These are phyloP conservation scores for Drosophila navojoa DNA, from an alignment of 1,140 invertebrate species.

Conservation along the genomic window DNA sequence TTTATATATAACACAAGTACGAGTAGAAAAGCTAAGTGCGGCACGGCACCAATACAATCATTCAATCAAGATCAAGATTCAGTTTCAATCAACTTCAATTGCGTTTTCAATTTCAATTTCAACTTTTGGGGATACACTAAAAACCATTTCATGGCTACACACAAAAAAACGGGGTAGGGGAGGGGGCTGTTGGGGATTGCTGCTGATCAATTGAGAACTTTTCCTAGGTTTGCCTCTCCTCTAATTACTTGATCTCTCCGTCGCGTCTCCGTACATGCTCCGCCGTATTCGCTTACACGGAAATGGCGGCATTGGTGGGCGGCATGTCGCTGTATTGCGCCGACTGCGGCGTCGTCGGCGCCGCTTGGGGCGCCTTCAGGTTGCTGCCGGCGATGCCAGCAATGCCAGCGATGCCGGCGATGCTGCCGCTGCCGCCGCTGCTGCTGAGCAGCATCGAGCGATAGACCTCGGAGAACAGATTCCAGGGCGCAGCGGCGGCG, in stretches of 20 bases:
- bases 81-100: constrained; percentile 11
- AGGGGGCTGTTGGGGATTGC: neutral
- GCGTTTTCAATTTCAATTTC: neutral
- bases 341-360: constrained; percentile 43
- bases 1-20: constrained; percentile 68
- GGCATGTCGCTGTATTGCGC: constrained; percentile 62
- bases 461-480: constrained; percentile 77
- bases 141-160: constrained; percentile 33
- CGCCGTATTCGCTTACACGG: constrained; percentile 49
- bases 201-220: too few relatives aligned
- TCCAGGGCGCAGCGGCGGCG: constrained; percentile 63
- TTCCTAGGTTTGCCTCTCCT: neutral
- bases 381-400: constrained; percentile 37
- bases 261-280: neutral
- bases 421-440: constrained; percentile 19
- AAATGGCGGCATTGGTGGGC: constrained; percentile 72
- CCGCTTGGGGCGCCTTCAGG: constrained; percentile 21
- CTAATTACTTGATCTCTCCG: neutral
- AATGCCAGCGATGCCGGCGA: too few relatives aligned
- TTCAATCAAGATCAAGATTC: constrained; percentile 6
- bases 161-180: neutral
- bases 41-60: constrained; percentile 20
- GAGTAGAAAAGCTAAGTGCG: constrained; percentile 64
- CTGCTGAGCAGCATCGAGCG: constrained; percentile 76
- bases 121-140: neutral